These are phyloP conservation scores for Pseudococcus viburni DNA, from an alignment of 2,888 invertebrate species.

Conservation along the genomic window DNA sequence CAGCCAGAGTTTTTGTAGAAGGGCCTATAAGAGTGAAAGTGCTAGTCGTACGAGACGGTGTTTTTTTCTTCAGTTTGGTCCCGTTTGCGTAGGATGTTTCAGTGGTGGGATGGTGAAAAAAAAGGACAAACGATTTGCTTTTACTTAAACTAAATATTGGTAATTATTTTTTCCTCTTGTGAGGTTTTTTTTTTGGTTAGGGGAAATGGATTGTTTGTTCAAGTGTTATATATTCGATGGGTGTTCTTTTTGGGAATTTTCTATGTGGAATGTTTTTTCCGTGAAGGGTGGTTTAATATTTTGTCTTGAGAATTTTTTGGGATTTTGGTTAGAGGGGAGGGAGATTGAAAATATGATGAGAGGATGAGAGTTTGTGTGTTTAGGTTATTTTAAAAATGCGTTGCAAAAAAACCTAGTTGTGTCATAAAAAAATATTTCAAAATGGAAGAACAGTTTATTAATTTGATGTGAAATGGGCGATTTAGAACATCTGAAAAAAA, in stretches of 20 bases:
- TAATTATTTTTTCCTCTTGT: conserved; percentile 37
- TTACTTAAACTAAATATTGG: conserved; percentile 42
- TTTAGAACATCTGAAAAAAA: no score
- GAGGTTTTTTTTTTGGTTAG: not conserved
- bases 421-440: no score
- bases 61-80: not conserved
- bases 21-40: not conserved
- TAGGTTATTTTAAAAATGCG: no score
- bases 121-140: conserved; percentile 44
- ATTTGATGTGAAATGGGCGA: no score
- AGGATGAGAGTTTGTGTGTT: no score
- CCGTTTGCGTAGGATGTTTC: not conserved
- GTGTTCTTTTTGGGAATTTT: not conserved
- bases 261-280: not conserved
- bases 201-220: not conserved
- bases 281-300: not conserved
- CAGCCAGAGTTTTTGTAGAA: not conserved
- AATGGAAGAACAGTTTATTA: no score
- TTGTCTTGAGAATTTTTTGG: no score
- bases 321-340: no score
- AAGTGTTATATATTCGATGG: not conserved
- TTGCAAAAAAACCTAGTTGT: no score
- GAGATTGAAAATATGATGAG: no score
- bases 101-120: not conserved
- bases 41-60: not conserved